Evolutionary conservation across 2,888 invertebrate species (phyloP).

Genomic region (Helleia helle): DNA sequence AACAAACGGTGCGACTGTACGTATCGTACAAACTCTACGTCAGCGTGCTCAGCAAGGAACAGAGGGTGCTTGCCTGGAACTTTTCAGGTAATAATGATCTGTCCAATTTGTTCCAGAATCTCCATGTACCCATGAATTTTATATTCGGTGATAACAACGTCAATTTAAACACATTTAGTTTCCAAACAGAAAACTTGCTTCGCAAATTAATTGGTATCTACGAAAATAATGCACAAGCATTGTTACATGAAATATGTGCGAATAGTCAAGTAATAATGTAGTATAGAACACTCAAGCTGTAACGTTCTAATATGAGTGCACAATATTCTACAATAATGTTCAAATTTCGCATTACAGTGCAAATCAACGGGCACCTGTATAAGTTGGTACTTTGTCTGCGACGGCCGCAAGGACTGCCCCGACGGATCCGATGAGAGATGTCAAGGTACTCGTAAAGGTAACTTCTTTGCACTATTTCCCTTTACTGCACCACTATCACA

Average conservation of each 20-base stretch:
- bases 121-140: too few species aligned
- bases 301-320: too few species aligned
- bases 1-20: slow-evolving; percentile 86
- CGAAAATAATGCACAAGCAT: too few species aligned
- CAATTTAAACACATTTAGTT: too few species aligned
- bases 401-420: slow-evolving; percentile 86
- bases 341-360: too few species aligned
- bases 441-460: slow-evolving; percentile 69
- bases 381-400: slow-evolving; percentile 95
- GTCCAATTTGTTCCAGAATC: not conserved
- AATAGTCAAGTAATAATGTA: too few species aligned
- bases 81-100: slow-evolving; percentile 79
- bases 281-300: too few species aligned
- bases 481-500: not conserved
- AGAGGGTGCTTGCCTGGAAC: slow-evolving; percentile 89
- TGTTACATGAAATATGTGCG: too few species aligned
- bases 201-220: too few species aligned
- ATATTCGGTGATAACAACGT: too few species aligned
- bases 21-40: slow-evolving; percentile 71
- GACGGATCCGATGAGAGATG: slow-evolving; percentile 93
- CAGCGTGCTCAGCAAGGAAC: slow-evolving; percentile 79
- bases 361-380: slow-evolving; percentile 89
- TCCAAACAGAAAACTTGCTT: too few species aligned
- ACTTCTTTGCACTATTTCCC: slow-evolving; percentile 19
- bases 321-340: slow-evolving; percentile 8